Base-by-base conservation (phyloP, 2,113 vertebrate species). In the Struthio camelus region DNA sequence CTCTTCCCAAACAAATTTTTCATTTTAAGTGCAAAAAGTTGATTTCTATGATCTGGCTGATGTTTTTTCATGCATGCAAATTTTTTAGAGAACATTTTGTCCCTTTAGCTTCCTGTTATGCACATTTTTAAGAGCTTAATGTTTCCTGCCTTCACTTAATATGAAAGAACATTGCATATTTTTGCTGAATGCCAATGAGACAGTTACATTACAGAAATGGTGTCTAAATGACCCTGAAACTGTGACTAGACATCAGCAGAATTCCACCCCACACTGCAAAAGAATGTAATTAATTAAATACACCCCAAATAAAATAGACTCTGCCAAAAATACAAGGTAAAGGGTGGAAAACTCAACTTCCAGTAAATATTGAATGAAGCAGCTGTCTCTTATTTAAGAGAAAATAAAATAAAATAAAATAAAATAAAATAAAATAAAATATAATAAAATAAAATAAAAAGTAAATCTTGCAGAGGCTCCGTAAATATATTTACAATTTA, bases 41-140 rank as follows among this genome's bases (percentile, higher is more conserved):
- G 85, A 88, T 96, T 96, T 95, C 83, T 93, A 30, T 79, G 71
- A 54, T 80, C 81, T 92, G 69, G 53, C 17, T 93, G 92, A 97
- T 91, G 94, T 76, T 86, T 97, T 96, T 94, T 97, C 87, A 94
- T 70, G 86, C 84, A 95, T 97, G 94, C 86, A 97, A 88, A 95
- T 93, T 75, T 85, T 82, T 76, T 69, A 93, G 93, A 85, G 93
- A 96, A 77, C 78, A 42, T 94, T 96, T 92, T 91, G 87, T 96
- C 80, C 80, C 50, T 90, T 95, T 77, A 85, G 80, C 67, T 94
- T 95, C 69, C 92, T 95, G 78, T 88, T 93, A 96, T 87, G 80
- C 70, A 96, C 94, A 96, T 94, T 93, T 97, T 96, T 95, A 94
- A 95, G 67, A 93, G 86, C 75, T 97, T 97, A 97, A 89, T 95